Evolutionary conservation across 2,888 invertebrate species (phyloP).

Genomic region (Lapara coniferarum): DNA sequence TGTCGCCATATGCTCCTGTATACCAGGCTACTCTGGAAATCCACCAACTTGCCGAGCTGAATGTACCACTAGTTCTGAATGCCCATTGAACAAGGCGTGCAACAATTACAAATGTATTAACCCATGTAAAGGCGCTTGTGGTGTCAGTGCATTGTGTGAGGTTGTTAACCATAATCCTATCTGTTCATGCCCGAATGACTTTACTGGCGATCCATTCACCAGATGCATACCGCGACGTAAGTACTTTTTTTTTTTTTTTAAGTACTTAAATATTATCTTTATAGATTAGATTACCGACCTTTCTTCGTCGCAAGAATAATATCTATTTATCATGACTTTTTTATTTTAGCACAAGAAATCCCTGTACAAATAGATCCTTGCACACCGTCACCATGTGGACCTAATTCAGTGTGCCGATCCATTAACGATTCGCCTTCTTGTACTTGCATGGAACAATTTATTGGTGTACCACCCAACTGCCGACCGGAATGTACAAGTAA

Average conservation of each 20-base stretch:
- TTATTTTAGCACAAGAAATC: conserved; percentile 58
- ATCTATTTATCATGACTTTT: not conserved
- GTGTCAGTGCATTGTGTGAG: conserved; percentile 87
- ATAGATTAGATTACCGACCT: not conserved
- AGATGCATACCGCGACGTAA: conserved; percentile 86
- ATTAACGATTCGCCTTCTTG: conserved; percentile 86
- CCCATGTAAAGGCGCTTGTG: conserved; percentile 91
- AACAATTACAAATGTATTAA: conserved; percentile 91
- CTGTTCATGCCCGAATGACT: conserved; percentile 88
- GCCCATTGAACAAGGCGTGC: conserved; percentile 89
- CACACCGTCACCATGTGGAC: conserved; percentile 87
- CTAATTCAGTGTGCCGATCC: conserved; percentile 85
- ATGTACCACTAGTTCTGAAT: conserved; percentile 91
- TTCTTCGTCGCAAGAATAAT: not conserved
- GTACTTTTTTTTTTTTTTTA: too few relatives aligned
- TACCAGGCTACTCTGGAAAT: conserved; percentile 87
- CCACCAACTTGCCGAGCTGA: conserved; percentile 91
- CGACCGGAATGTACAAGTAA: conserved; percentile 89
- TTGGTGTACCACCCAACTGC: conserved; percentile 88
- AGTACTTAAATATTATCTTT: conserved; percentile 48
- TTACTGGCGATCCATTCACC: conserved; percentile 89
- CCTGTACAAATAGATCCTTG: conserved; percentile 84
- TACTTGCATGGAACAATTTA: conserved; percentile 86
- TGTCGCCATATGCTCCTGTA: conserved; percentile 90
- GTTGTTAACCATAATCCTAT: conserved; percentile 91